Evolutionary conservation across 2,888 invertebrate genomes (phyloP).

Genomic region (Epinotia ramella): DNA sequence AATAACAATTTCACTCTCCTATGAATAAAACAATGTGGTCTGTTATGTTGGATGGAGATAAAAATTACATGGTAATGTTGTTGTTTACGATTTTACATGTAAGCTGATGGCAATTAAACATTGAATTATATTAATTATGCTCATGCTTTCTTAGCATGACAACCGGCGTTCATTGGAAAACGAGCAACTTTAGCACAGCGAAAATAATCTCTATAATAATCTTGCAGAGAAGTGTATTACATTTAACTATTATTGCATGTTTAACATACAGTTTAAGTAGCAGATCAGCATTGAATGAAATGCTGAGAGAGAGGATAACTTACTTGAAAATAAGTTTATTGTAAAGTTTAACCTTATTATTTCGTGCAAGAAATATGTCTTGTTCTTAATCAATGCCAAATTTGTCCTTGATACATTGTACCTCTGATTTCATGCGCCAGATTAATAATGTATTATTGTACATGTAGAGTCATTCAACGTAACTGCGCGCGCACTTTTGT

Average conservation of each 20-base stretch:
- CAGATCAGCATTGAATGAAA: too few relatives aligned
- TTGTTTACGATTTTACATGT: constrained; percentile 9
- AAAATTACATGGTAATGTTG: constrained; percentile 23
- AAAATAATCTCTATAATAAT: not conserved
- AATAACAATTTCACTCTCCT: constrained; percentile 55
- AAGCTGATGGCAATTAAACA: constrained; percentile 15
- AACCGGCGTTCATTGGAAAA: not conserved
- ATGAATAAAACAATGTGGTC: constrained; percentile 48
- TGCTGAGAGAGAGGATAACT: too few relatives aligned
- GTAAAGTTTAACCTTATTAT: too few relatives aligned
- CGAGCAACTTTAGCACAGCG: not conserved
- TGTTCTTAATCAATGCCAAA: too few relatives aligned
- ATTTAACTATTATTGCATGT: not conserved
- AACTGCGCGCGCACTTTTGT: too few relatives aligned
- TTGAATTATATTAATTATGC: not conserved
- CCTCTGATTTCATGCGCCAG: too few relatives aligned
- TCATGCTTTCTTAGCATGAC: not conserved
- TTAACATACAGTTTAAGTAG: too few relatives aligned
- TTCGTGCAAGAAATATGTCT: too few relatives aligned
- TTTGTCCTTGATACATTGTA: too few relatives aligned
- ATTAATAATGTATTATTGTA: too few relatives aligned
- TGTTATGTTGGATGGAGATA: constrained; percentile 31
- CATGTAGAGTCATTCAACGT: too few relatives aligned
- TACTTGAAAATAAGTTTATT: too few relatives aligned
- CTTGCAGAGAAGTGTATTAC: not conserved